Evolutionary conservation across 2,113 vertebrate genomes (phyloP).

Genomic region (Oryctolagus cuniculus): mOryCun1.1 NC_091451.1:28679501-28680000

Average conservation of each 20-base stretch:
- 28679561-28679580: neutral
- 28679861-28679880: neutral
- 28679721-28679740: conserved; percentile 39
- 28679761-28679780: conserved; percentile 13
- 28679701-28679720: conserved; percentile 33
- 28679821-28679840: conserved; percentile 48
- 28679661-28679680: neutral
- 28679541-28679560: neutral
- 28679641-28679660: conserved; percentile 8
- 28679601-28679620: neutral
- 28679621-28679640: conserved; percentile 31
- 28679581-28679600: neutral
- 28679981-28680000: neutral
- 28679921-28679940: neutral
- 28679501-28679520: neutral
- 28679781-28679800: conserved; percentile 56
- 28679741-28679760: neutral
- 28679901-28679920: neutral
- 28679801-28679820: conserved; percentile 34
- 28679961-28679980: conserved; percentile 23
- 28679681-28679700: conserved; percentile 29
- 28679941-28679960: neutral
- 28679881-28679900: neutral
- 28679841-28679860: neutral
- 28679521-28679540: no score